Evolutionary conservation across 1,140 invertebrate genomes (phyloP).

Genomic region (Callitettix versicolor): DNA sequence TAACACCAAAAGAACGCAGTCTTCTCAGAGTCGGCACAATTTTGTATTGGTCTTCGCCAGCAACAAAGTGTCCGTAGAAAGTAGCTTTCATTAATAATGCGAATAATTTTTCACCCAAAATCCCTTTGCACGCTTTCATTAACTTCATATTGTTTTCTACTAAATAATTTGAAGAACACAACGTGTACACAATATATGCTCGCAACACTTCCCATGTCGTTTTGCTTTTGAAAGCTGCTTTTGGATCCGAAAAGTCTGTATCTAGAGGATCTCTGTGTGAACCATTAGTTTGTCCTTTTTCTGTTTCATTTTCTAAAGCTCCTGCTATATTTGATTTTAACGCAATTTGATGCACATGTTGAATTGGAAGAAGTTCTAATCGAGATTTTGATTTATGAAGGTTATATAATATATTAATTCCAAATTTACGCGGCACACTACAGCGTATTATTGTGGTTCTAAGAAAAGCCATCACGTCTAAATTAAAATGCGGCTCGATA

Average conservation of each 20-base stretch:
- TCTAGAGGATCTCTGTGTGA: constrained; percentile 61
- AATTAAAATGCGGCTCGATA: no score
- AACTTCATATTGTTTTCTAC: constrained; percentile 92
- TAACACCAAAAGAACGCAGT: constrained; percentile 88
- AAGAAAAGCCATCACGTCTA: constrained; percentile 35
- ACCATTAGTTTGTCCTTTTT: constrained; percentile 6
- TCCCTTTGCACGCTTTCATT: no score
- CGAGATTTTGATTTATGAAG: constrained; percentile 8
- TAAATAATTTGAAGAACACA: constrained; percentile 79
- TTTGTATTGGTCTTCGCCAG: constrained; percentile 78
- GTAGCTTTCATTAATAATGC: constrained; percentile 84
- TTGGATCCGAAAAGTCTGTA: constrained; percentile 38
- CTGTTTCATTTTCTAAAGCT: constrained; percentile 14
- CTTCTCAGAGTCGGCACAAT: constrained; percentile 74
- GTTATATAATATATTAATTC: constrained; percentile 16
- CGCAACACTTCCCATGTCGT: no score
- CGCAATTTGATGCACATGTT: constrained; percentile 25
- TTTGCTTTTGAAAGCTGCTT: no score
- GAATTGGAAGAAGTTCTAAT: constrained; percentile 11
- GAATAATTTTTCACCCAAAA: constrained; percentile 58
- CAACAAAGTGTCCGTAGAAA: constrained; percentile 98
- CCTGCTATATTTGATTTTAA: constrained; percentile 25
- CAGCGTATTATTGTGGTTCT: constrained; percentile 30
- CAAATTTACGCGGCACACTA: constrained; percentile 32
- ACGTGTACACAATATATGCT: constrained; percentile 34